phyloP scores from a whole-genome alignment of 2,113 vertebrate genomes.

The Vulpes vulpes region DNA sequence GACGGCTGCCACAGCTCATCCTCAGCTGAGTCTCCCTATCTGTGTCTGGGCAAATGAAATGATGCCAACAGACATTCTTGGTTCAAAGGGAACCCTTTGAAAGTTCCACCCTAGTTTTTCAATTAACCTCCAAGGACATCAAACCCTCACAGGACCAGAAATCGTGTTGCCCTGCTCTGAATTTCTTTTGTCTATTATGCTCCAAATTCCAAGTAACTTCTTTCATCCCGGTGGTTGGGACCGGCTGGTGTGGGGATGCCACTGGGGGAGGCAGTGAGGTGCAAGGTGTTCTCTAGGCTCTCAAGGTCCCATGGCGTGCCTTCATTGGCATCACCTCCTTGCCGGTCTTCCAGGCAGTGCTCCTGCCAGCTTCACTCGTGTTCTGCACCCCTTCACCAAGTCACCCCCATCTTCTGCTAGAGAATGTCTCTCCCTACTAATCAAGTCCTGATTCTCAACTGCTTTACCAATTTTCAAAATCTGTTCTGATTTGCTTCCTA shows the following conservation, averaged over 20 bases:
- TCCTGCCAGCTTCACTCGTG: accelerated
- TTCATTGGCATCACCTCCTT: neutral
- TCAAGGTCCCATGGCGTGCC: accelerated
- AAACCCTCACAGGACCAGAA: neutral
- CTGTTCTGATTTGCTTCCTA: neutral
- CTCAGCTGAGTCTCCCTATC: neutral
- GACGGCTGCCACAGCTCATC: neutral
- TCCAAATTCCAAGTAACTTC: neutral
- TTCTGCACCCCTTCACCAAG: too few species aligned
- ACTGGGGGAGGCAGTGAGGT: accelerated
- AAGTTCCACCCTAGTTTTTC: neutral
- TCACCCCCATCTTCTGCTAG: neutral
- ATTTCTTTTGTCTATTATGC: neutral
- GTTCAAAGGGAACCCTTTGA: neutral
- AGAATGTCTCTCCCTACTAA: neutral
- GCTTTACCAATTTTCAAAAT: neutral
- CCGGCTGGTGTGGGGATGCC: accelerated
- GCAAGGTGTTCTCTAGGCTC: neutral
- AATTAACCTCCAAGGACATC: neutral
- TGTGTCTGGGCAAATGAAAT: neutral
- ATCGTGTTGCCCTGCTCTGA: neutral
- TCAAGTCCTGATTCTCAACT: neutral
- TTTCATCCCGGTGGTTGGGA: neutral
- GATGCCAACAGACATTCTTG: neutral
- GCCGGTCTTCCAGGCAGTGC: neutral